Percentiles rank a stretch among this genome's conserved stretches.
phyloP scores from a whole-genome alignment of 2,888 invertebrate species.

The Idaea biselata region DNA sequence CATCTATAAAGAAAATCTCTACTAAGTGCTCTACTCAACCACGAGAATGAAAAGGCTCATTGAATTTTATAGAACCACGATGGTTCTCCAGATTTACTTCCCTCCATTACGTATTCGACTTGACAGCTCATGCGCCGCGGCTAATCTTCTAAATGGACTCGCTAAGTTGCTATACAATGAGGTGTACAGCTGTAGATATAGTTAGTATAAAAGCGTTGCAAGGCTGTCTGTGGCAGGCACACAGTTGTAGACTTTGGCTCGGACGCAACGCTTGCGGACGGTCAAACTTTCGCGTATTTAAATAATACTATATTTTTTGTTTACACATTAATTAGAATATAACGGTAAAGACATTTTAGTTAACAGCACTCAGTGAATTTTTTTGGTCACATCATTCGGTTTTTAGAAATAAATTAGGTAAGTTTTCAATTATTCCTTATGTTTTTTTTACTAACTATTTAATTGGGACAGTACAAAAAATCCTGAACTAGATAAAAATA shows the following conservation, averaged over 20 bases:
- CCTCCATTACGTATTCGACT: slow-evolving; percentile 30
- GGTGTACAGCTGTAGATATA: slow-evolving; percentile 43
- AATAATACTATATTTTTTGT: neutral
- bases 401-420: neutral
- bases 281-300: slow-evolving; percentile 16
- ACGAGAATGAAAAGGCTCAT: neutral
- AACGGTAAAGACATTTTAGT: slow-evolving; percentile 1
- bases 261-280: slow-evolving; percentile 37
- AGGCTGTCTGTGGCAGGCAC: slow-evolving; percentile 57
- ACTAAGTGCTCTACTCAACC: neutral
- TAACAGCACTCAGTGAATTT: neutral
- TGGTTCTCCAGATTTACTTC: slow-evolving; percentile 31
- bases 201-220: slow-evolving; percentile 62
- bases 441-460: neutral
- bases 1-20: neutral
- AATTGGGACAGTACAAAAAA: neutral
- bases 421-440: neutral
- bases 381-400: neutral
- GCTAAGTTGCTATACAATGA: slow-evolving; percentile 30
- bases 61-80: neutral
- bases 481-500: neutral
- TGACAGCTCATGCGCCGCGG: slow-evolving; percentile 56
- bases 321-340: neutral
- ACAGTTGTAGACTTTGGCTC: slow-evolving; percentile 49
- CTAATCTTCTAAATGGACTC: slow-evolving; percentile 61